Evolutionary conservation across 2,113 vertebrate genomes (phyloP).

Genomic region (Peromyscus leucopus): DNA sequence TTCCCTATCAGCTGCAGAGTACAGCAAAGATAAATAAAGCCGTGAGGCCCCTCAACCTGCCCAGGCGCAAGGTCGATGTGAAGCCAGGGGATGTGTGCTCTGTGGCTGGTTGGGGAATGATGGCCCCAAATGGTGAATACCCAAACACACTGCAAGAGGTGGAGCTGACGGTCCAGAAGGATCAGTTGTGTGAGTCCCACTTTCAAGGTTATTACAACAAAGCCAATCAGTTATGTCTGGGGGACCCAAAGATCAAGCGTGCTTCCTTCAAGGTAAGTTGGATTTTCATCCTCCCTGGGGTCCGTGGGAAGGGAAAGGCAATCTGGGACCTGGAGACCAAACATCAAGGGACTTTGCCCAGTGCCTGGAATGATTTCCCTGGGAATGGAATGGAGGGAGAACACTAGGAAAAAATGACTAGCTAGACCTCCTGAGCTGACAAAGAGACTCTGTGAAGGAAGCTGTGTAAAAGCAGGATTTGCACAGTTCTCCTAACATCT

Average conservation of each 20-base stretch:
- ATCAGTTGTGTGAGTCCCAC: accelerated
- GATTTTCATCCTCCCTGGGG: too few relatives aligned
- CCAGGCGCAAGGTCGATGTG: too few relatives aligned
- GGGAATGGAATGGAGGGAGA: too few relatives aligned
- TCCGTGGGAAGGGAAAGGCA: not conserved
- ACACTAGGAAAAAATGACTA: not conserved
- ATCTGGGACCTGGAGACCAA: not conserved
- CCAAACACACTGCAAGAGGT: constrained; percentile 45
- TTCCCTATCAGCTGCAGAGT: too few relatives aligned
- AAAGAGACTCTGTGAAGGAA: not conserved
- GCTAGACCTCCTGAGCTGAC: not conserved
- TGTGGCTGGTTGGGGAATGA: constrained; percentile 44
- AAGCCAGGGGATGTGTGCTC: too few relatives aligned
- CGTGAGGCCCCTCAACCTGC: too few relatives aligned
- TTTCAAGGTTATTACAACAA: accelerated
- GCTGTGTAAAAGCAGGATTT: accelerated
- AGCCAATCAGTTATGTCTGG: not conserved
- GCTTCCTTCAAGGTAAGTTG: constrained; percentile 21
- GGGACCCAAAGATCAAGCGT: not conserved
- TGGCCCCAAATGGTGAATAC: accelerated
- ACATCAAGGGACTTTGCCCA: not conserved
- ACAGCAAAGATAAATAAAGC: not conserved
- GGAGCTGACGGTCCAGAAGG: not conserved
- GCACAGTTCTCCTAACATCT: not conserved
- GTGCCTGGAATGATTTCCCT: not conserved